A percentile compares a stretch with the other conserved stretches of the same genome.
These are phyloP conservation scores for Callocephalon fimbriatum DNA, from an alignment of 2,113 vertebrate genomes.

Conservation along the genomic window DNA sequence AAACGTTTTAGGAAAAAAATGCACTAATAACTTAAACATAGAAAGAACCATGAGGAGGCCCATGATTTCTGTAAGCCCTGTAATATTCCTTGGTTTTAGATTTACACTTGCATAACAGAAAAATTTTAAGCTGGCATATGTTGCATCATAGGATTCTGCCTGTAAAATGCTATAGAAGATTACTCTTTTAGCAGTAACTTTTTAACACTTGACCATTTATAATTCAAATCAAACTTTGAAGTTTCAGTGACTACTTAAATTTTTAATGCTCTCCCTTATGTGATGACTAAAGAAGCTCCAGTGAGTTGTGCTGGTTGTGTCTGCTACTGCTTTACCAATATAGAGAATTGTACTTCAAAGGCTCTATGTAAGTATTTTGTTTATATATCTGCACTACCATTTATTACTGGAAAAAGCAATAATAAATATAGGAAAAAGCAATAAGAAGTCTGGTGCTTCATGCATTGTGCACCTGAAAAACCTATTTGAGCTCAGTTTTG, in stretches of 20 bases:
- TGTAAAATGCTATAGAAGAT: neutral
- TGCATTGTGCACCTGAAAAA: neutral
- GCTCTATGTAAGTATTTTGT: neutral
- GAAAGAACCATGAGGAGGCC: neutral
- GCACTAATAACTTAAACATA: neutral
- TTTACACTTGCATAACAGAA: neutral
- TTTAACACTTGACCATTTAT: neutral
- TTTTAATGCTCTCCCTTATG: neutral
- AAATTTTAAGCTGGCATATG: neutral
- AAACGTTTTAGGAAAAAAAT: neutral
- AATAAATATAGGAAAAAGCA: neutral
- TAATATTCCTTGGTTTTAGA: neutral
- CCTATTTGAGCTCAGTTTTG: neutral
- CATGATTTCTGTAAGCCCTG: neutral
- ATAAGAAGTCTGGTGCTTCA: neutral
- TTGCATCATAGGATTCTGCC: neutral
- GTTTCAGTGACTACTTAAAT: neutral
- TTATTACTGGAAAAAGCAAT: neutral
- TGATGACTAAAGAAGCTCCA: neutral
- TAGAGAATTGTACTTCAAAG: neutral
- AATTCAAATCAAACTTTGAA: neutral
- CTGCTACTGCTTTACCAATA: neutral
- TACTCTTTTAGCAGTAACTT: neutral
- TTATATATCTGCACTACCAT: neutral
- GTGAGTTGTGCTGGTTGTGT: neutral